Evolutionary conservation across 2,888 invertebrate genomes (phyloP).

Genomic region (Ditula angustiorana): DNA sequence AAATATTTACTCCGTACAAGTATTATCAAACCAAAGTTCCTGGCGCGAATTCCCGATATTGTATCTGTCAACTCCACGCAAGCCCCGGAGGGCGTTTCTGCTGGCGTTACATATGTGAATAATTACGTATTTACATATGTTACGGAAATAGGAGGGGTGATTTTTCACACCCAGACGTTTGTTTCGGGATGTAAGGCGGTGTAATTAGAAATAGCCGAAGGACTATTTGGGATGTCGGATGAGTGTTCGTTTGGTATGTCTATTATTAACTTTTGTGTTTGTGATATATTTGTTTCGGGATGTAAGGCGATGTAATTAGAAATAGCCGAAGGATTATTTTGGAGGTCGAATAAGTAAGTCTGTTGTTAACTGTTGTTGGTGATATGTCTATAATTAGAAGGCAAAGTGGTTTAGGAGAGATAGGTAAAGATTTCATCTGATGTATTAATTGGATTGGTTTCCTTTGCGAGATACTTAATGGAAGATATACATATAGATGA

Average conservation of each 20-base stretch:
- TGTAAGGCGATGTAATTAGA: not conserved
- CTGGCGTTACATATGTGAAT: slow-evolving; percentile 26
- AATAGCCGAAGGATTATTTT: not conserved
- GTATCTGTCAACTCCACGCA: not conserved
- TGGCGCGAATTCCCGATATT: not conserved
- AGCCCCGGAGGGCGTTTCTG: not conserved
- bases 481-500: no score
- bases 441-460: not conserved
- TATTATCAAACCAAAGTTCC: no score
- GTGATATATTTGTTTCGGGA: not conserved
- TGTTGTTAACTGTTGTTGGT: not conserved
- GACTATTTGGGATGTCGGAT: not conserved
- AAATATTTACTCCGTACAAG: no score
- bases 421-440: not conserved
- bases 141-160: slow-evolving; percentile 15
- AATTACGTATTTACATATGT: slow-evolving; percentile 35
- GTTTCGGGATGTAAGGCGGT: not conserved
- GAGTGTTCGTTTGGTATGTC: not conserved
- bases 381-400: not conserved
- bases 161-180: slow-evolving; percentile 25
- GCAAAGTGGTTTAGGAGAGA: no score
- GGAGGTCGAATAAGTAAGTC: not conserved
- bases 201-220: not conserved
- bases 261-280: no score
- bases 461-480: no score